These are phyloP conservation scores for Pheosia gnoma DNA, from an alignment of 2,888 invertebrate genomes.

Conservation along the genomic window DNA sequence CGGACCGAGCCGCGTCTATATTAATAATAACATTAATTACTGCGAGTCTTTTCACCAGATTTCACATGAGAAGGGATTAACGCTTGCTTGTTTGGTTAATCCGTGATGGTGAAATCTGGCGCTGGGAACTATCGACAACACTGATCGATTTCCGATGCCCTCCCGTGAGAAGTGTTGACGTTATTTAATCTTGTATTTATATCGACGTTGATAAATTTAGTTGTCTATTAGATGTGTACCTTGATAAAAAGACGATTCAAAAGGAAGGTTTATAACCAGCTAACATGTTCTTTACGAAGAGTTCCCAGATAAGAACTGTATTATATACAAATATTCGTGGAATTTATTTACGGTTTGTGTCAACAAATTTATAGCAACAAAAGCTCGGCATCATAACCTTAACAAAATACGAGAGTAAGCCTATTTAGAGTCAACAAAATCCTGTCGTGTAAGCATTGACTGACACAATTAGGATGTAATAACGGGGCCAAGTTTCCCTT, in stretches of 20 bases:
- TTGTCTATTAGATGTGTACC: constrained; percentile 11
- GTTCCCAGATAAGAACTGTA: constrained; percentile 2
- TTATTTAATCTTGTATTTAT: constrained; percentile 33
- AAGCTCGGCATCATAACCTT: constrained; percentile 56
- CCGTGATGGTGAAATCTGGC: constrained; percentile 49
- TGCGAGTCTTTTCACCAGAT: constrained; percentile 64
- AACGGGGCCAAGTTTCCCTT: constrained; percentile 67
- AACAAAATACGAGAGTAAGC: constrained; percentile 60
- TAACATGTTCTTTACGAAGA: constrained; percentile 5
- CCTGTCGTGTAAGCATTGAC: constrained; percentile 50
- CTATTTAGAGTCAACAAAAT: constrained; percentile 60
- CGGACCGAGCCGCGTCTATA: constrained; percentile 46
- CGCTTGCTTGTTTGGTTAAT: constrained; percentile 72
- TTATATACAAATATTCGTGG: not conserved
- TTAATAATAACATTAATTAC: constrained; percentile 69
- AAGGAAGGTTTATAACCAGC: not conserved
- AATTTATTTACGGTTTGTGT: constrained; percentile 34
- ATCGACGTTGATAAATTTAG: constrained; percentile 18
- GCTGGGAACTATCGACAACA: constrained; percentile 59
- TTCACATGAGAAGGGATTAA: constrained; percentile 77
- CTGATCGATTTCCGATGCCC: constrained; percentile 49
- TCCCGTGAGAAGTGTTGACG: constrained; percentile 39
- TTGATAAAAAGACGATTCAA: constrained; percentile 10
- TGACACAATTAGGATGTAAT: constrained; percentile 66
- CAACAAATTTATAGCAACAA: constrained; percentile 56